Evolutionary conservation across 2,797 vertebrate genomes (phyloP).

Genomic region (Gymnoscopelus microlampas): DNA sequence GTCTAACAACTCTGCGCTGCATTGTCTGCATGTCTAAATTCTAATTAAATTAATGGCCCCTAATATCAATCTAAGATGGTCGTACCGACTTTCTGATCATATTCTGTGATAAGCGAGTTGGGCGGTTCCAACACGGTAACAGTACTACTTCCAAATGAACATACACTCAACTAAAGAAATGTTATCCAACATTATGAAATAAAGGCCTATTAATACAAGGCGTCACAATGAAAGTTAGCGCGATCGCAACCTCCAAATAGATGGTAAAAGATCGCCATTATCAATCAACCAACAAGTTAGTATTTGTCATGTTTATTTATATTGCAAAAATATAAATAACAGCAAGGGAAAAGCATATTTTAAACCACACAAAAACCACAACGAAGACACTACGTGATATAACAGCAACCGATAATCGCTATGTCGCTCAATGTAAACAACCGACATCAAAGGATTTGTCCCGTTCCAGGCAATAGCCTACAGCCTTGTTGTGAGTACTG

Average conservation of each 20-base stretch:
- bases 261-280: constrained; percentile 39
- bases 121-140: constrained; percentile 14
- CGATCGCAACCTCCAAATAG: constrained; percentile 31
- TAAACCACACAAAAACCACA: not conserved
- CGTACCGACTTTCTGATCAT: no score
- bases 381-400: not conserved
- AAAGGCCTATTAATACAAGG: constrained; percentile 9
- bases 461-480: constrained; percentile 66
- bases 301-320: not conserved
- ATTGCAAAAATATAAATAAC: not conserved
- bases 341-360: no score
- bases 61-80: no score
- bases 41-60: no score
- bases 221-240: constrained; percentile 34
- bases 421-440: constrained; percentile 77
- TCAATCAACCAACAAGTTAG: constrained; percentile 50
- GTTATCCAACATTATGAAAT: not conserved
- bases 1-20: no score
- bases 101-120: constrained; percentile 17
- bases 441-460: constrained; percentile 69
- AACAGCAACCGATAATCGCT: constrained; percentile 45
- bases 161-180: constrained; percentile 19
- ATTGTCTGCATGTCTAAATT: no score
- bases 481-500: no score
- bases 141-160: constrained; percentile 1